phyloP scores from a whole-genome alignment of 2,888 invertebrate species.

The Stenolophus ochropezus region DNA sequence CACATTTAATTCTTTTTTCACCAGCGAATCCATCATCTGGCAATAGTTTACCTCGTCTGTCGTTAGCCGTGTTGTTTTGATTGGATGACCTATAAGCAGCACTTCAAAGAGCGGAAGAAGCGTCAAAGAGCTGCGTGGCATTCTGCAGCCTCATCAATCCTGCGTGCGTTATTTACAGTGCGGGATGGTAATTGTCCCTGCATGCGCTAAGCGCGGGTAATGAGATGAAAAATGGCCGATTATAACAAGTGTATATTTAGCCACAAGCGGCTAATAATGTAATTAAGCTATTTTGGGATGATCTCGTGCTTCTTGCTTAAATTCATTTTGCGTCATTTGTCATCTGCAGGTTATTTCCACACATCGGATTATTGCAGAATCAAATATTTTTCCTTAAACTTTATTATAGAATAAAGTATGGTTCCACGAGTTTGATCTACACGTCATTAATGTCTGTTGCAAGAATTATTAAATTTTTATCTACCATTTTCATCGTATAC shows the following conservation, averaged over 20 bases:
- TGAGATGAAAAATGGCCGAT: not conserved
- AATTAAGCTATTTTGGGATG: conserved; percentile 19
- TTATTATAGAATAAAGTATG: no score
- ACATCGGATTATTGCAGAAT: no score
- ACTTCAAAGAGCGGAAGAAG: no score
- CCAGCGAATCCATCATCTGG: not conserved
- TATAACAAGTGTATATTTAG: not conserved
- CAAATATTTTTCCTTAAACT: no score
- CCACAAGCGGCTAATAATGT: not conserved
- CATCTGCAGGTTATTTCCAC: conserved; percentile 1
- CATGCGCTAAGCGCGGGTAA: not conserved
- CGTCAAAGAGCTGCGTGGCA: no score
- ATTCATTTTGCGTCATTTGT: conserved; percentile 26
- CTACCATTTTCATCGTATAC: no score
- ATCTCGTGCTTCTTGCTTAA: conserved; percentile 3
- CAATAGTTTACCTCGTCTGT: conserved; percentile 29
- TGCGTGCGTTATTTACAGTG: conserved; percentile 14
- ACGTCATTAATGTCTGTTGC: no score
- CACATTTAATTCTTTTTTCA: not conserved
- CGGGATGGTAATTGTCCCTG: conserved; percentile 1
- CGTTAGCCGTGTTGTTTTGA: conserved; percentile 18
- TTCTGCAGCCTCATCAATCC: conserved; percentile 18
- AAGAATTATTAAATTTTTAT: no score
- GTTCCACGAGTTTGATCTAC: no score
- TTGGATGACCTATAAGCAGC: conserved; percentile 24